These are phyloP conservation scores for Meles meles DNA, from an alignment of 2,113 vertebrate species.

Conservation along the genomic window DNA sequence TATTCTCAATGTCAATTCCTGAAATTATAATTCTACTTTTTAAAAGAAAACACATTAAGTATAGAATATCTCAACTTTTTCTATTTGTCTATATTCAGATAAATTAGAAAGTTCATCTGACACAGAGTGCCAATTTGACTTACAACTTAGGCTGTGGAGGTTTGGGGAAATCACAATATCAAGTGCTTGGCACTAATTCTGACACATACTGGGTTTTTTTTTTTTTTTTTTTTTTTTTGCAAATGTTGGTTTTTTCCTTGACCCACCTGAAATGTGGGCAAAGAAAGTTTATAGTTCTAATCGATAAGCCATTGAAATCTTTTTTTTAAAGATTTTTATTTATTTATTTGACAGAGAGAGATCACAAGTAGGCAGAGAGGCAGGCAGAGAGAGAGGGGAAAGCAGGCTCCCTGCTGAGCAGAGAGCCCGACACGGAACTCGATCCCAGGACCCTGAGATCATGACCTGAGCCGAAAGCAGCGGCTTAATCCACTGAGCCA, in stretches of 20 bases:
- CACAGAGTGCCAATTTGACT: background rate
- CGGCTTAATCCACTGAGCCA: no score
- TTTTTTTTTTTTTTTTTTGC: background rate
- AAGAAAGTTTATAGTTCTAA: background rate
- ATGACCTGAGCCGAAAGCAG: no score
- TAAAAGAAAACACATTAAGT: background rate
- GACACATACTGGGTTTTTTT: background rate
- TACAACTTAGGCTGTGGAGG: background rate
- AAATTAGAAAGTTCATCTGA: conserved; percentile 13
- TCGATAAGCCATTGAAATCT: background rate
- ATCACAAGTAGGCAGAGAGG: no score
- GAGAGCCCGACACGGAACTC: no score
- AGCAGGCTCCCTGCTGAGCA: no score
- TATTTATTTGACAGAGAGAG: no score
- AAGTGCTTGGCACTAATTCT: background rate
- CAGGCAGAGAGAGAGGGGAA: no score
- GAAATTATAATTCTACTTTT: background rate
- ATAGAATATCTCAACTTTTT: background rate
- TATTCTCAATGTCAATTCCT: background rate
- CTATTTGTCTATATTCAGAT: background rate
- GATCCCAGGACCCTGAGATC: no score
- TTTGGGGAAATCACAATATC: background rate
- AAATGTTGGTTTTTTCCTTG: background rate
- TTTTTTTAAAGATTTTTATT: no score
- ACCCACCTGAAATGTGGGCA: background rate